Evolutionary conservation across 2,888 invertebrate genomes (phyloP).

Genomic region (Pheosia gnoma): DNA sequence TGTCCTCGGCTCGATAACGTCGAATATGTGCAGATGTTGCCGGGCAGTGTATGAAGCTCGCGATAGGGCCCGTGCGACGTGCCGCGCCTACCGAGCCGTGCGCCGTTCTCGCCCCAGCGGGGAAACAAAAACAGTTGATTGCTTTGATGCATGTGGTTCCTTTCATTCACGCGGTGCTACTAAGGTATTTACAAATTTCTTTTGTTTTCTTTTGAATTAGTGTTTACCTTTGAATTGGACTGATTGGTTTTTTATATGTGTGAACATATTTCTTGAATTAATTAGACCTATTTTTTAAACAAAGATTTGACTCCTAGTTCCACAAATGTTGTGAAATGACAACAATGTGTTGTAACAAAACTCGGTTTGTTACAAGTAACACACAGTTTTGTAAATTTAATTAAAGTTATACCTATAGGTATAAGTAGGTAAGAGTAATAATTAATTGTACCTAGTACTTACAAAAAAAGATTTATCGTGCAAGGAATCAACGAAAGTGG

Average conservation of each 20-base stretch:
- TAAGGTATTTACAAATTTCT: slow-evolving; percentile 3
- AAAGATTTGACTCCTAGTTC: too few relatives aligned
- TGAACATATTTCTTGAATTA: too few relatives aligned
- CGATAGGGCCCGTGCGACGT: slow-evolving; percentile 71
- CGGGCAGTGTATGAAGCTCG: slow-evolving; percentile 72
- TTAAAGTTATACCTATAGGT: too few relatives aligned
- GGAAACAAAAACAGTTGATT: slow-evolving; percentile 51
- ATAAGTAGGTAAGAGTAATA: slow-evolving; percentile 39
- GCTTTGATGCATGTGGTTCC: slow-evolving; percentile 36
- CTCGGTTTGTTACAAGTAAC: too few relatives aligned
- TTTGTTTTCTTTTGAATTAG: background rate
- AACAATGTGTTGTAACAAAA: too few relatives aligned
- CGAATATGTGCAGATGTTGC: slow-evolving; percentile 78
- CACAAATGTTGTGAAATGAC: too few relatives aligned
- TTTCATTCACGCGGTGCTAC: slow-evolving; percentile 20
- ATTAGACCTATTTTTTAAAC: too few relatives aligned
- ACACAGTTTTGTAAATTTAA: too few relatives aligned
- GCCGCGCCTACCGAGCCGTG: slow-evolving; percentile 64
- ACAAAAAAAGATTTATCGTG: slow-evolving; percentile 65
- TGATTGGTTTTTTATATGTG: background rate
- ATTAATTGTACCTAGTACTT: slow-evolving; percentile 42
- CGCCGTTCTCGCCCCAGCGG: slow-evolving; percentile 33
- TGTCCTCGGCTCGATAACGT: slow-evolving; percentile 75
- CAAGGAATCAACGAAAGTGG: slow-evolving; percentile 70
- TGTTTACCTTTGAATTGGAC: background rate